Evolutionary conservation across 2,797 vertebrate genomes (phyloP), one percentile per base, ranked within the genome.

Genomic region (Peromyscus attwateri): DNA sequence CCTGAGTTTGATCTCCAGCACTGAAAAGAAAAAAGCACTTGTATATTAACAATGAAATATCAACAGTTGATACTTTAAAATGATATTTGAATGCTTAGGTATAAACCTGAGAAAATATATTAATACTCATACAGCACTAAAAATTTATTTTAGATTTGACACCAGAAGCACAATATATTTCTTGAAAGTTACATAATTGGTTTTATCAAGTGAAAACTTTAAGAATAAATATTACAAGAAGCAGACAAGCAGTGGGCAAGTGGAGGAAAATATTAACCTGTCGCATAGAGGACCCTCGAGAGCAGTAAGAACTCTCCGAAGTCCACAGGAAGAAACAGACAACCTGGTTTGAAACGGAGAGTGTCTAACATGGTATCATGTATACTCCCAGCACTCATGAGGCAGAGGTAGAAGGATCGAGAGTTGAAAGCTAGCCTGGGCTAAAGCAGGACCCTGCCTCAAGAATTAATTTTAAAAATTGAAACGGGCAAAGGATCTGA

Each of bases 121-220:
- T 14, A 92, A 75, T 43, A 95, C 23, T 19, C 71, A 31, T 68
- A 49, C 8, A 57, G 29, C 52, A 82, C 68, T 57, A 75, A 52
- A 83, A 77, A 40, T 46, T 68, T 89, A 55, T 87, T 89, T 85
- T 60, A 87, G 52, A 14, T 79, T 70, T 12, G 25, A 73, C 21
- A 70, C 68, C 68, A 95, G 93, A 95, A 94, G 34, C 23, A 89
- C 57, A 43, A 19, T 82, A 16, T 46, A 46, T 55, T 79, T 55
- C 46, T 52, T 52, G 17, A 34, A 79, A 79, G 49, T 79, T 52
- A 79, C 49, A 79, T 82, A 79, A 23, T 73, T 93, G 34, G 55
- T 40, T 79, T 88, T 6, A 55, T 85, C 79, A 93, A 49, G 85
- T 87, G 79, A 95, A 96, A 73, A 92, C 40, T 71, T 95, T 75